Evolutionary conservation across 1,140 invertebrate genomes (phyloP), one percentile per base, ranked within the genome.

Genomic region (Drosophila sulfurigaster): DNA sequence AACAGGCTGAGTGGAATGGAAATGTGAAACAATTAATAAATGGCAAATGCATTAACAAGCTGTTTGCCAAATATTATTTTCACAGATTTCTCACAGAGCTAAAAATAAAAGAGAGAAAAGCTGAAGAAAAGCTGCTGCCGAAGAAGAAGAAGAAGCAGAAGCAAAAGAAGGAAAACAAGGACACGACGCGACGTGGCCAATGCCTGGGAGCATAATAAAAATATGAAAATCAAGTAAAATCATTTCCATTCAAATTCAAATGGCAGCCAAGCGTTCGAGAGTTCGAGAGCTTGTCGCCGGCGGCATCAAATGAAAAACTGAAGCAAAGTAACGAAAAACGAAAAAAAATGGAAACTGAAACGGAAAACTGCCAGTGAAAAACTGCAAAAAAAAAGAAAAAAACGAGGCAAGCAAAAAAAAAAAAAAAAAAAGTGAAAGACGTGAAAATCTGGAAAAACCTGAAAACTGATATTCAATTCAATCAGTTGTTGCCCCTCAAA

Each of bases 171-270:
- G 10, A 15, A 66, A 35, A 57, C 25, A 38, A 38, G 43, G 41
- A 48, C 10, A 41, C 13, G 35, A 35, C 45, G 48, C 51, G 52
- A 45, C 25, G 60, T 49, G 54, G 43, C 51, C 43, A 35, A 64
- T 65, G 54, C 49, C 56, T 59, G 13, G 73, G 58, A 68, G 75
- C 77, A 74, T 78, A 80, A 87, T 76, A 86, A 64, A 69, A 82
- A 87, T 88, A 87, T 87, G 82, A 87, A 87, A 87, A 87, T 86
- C 82, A 86, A 86, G 83, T 87, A 81, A 87, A 87, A 87, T 87
- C 77, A 87, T 87, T 82, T 87, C 82, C 83, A 87, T 87, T 87
- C 77, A 87, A 87, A 87, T 87, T 88, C 82, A 88, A 88, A 88
- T 88, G 80, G 73, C 82, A 88, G 70, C 51, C 56, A 76, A 66